Percentiles rank a stretch among this genome's conserved stretches.
Conservation (phyloP, 2,113 vertebrate genomes). For the Indri indri region DNA sequence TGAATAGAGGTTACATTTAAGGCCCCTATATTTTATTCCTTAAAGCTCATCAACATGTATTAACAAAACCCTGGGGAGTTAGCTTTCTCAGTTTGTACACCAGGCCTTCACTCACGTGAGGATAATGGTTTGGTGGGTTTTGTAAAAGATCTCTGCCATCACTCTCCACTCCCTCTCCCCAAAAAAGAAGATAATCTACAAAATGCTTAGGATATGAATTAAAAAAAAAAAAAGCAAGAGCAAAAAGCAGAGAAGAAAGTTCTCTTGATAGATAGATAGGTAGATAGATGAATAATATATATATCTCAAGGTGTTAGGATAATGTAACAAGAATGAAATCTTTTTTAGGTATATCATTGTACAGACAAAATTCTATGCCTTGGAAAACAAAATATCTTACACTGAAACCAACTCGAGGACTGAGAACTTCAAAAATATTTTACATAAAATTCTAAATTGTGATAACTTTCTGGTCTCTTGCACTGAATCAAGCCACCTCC, state of each 20-base stretch:
- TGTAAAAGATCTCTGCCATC: background rate
- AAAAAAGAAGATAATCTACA: background rate
- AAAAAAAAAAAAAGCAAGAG: background rate
- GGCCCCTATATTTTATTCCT: background rate
- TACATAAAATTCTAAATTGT: background rate
- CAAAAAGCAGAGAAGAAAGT: background rate
- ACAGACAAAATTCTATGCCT: background rate
- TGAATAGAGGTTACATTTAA: slow-evolving; percentile 29
- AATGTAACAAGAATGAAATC: background rate
- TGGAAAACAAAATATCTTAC: background rate
- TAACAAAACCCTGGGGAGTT: background rate
- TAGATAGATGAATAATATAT: background rate
- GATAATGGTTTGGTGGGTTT: background rate
- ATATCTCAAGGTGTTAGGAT: background rate
- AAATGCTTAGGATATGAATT: background rate
- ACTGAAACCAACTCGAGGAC: background rate
- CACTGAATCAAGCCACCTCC: background rate
- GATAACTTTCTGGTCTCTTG: background rate
- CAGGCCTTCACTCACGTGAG: background rate
- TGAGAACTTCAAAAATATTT: background rate
- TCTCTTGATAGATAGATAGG: background rate
- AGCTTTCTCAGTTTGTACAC: background rate
- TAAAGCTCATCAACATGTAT: slow-evolving; percentile 44
- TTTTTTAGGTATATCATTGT: background rate
- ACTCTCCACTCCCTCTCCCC: background rate